These are phyloP conservation scores for Caenorhabditis panamensis DNA, from an alignment of 2,888 invertebrate species.

Conservation along the genomic window DNA sequence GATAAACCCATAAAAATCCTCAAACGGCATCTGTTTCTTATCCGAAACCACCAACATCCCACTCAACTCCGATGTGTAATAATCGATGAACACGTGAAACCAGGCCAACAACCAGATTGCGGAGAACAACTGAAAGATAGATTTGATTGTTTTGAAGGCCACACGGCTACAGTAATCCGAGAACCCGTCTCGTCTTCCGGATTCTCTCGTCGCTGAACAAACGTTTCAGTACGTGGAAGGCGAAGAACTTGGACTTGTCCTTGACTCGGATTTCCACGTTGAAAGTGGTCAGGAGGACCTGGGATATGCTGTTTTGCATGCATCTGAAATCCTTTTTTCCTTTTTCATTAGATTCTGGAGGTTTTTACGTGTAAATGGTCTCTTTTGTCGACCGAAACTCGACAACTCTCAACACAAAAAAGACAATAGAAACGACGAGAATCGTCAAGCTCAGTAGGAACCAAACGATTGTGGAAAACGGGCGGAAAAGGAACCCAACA, in stretches of 20 bases:
- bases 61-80: constrained; percentile 61
- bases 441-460: constrained; percentile 35
- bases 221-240: constrained; percentile 50
- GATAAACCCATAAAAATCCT: constrained; percentile 55
- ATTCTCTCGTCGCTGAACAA: constrained; percentile 25
- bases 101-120: constrained; percentile 59
- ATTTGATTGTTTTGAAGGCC: no score
- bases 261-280: constrained; percentile 46
- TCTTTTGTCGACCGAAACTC: constrained; percentile 40
- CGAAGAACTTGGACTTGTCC: constrained; percentile 52
- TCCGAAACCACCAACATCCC: constrained; percentile 63
- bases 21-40: constrained; percentile 61
- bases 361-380: constrained; percentile 27
- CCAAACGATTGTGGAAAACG: constrained; percentile 56
- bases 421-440: constrained; percentile 41
- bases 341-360: background rate
- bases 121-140: constrained; percentile 60
- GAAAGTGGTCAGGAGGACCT: constrained; percentile 51
- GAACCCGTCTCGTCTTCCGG: constrained; percentile 27
- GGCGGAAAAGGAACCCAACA: constrained; percentile 57
- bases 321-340: constrained; percentile 29
- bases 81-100: constrained; percentile 64
- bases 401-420: constrained; percentile 47
- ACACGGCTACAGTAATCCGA: no score
- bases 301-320: constrained; percentile 42